phyloP scores from a whole-genome alignment of 2,888 invertebrate genomes.

The Noctua janthina region DNA sequence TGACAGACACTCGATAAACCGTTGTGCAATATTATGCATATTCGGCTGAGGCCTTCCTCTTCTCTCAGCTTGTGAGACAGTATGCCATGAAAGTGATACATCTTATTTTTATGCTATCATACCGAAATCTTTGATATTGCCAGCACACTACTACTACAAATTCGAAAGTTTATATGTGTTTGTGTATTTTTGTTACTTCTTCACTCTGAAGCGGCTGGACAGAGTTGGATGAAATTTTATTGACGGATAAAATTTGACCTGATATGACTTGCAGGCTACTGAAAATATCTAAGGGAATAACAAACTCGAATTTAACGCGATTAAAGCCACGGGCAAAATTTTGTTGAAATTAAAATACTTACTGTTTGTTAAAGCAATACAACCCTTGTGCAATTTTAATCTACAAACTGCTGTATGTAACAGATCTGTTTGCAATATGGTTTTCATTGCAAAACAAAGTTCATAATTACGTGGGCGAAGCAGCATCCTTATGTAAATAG shows the following conservation, averaged over 20 bases:
- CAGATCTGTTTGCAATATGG: not conserved
- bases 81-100: not conserved
- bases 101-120: slow-evolving; percentile 9
- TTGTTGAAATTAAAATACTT: not conserved
- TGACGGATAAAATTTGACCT: not conserved
- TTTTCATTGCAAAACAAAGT: not conserved
- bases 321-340: not conserved
- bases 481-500: not conserved
- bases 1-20: slow-evolving; percentile 50
- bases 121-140: slow-evolving; percentile 9
- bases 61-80: slow-evolving; percentile 21
- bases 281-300: not conserved
- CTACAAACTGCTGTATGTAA: not conserved
- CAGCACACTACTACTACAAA: not conserved
- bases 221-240: not conserved
- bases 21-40: slow-evolving; percentile 34
- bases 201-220: not conserved
- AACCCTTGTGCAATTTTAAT: not conserved
- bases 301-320: not conserved
- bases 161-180: not conserved
- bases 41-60: slow-evolving; percentile 17
- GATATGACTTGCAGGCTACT: not conserved
- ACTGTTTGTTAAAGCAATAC: too few relatives aligned
- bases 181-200: not conserved
- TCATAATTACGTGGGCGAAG: not conserved